Conservation (phyloP, 2,113 vertebrate genomes). For the Pavo muticus region DNA sequence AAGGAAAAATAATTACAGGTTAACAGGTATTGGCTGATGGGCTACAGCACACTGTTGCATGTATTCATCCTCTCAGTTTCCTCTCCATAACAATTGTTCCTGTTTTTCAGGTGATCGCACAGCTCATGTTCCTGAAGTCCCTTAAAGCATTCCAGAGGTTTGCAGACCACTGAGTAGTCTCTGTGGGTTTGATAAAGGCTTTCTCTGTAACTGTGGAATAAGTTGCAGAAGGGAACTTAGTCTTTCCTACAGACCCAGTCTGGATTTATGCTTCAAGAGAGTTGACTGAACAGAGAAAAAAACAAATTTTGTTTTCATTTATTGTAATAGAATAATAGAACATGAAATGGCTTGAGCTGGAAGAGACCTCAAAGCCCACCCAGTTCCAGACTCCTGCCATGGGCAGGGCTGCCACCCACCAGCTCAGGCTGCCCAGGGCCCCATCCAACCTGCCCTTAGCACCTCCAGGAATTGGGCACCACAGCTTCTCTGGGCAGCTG, state of each 20-base stretch:
- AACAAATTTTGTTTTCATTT: background rate
- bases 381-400: background rate
- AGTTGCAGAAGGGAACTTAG: background rate
- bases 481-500: background rate
- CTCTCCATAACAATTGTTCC: background rate
- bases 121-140: background rate
- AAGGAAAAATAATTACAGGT: background rate
- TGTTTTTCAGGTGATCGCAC: background rate
- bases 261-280: background rate
- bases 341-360: background rate
- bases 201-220: background rate
- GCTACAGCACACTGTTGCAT: rapidly evolving
- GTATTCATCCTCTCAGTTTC: background rate
- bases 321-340: background rate
- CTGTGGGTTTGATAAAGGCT: background rate
- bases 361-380: background rate
- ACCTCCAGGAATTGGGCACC: background rate
- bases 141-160: background rate
- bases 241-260: background rate
- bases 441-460: too few species aligned
- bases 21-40: background rate
- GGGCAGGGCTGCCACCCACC: background rate
- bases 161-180: background rate
- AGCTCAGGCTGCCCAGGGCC: background rate
- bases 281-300: background rate